These are phyloP conservation scores for Salvelinus alpinus DNA, from an alignment of 2,113 vertebrate species.

Conservation along the genomic window DNA sequence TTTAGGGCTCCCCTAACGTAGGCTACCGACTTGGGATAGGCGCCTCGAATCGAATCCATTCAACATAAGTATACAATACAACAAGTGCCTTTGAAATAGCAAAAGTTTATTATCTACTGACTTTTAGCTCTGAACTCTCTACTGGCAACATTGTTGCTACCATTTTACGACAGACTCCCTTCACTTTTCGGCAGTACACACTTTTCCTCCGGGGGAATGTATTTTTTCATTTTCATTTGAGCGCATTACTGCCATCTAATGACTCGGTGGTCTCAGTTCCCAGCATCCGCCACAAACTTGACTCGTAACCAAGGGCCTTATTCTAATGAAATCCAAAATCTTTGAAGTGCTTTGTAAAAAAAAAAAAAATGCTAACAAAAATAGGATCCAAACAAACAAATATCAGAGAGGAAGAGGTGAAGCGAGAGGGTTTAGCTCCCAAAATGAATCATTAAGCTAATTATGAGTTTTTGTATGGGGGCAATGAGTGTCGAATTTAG, in stretches of 20 bases:
- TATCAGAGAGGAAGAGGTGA: no score
- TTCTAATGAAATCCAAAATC: no score
- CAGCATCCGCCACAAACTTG: no score
- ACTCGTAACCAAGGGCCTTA: no score
- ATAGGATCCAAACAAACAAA: no score
- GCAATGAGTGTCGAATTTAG: no score
- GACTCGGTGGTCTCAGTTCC: background rate
- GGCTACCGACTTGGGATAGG: background rate
- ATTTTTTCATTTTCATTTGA: background rate
- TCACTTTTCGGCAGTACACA: background rate
- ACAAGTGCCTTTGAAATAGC: background rate
- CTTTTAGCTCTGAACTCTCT: slow-evolving; percentile 14
- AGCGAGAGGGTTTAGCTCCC: no score
- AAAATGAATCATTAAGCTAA: no score
- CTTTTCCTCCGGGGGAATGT: background rate
- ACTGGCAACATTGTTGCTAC: slow-evolving; percentile 6
- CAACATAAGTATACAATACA: background rate
- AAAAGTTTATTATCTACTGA: background rate
- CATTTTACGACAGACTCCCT: background rate
- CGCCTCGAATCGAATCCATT: background rate
- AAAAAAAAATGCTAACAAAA: no score
- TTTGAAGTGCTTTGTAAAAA: no score
- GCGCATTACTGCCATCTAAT: background rate
- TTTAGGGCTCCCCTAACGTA: slow-evolving; percentile 11
- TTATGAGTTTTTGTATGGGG: no score